Percentiles rank a stretch among this genome's conserved stretches.
Evolutionary conservation across 1,140 invertebrate species (phyloP).

Genomic region (Atta cephalotes): DNA sequence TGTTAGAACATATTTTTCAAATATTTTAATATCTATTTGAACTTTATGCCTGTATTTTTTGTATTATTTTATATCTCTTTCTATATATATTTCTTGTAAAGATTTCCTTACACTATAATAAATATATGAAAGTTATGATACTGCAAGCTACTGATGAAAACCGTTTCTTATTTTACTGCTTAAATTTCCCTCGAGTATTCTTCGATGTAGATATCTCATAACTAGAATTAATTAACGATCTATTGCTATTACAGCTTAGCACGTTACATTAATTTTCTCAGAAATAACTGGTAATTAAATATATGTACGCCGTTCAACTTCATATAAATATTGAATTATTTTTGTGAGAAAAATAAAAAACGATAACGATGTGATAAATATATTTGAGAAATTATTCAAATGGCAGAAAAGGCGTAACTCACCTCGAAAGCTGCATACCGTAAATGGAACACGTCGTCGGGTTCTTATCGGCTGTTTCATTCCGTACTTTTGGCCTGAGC

Average conservation of each 20-base stretch:
- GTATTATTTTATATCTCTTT: not conserved
- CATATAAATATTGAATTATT: constrained; percentile 12
- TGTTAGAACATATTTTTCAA: not conserved
- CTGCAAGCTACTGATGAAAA: constrained; percentile 11
- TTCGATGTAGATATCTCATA: constrained; percentile 10
- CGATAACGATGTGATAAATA: constrained; percentile 14
- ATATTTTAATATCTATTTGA: not conserved
- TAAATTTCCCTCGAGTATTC: constrained; percentile 15
- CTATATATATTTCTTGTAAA: constrained; percentile 7
- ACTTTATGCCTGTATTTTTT: not conserved
- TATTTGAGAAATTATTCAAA: constrained; percentile 65
- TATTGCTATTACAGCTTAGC: constrained; percentile 1
- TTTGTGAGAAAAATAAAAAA: not conserved
- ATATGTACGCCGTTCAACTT: not conserved
- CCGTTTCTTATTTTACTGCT: constrained; percentile 13
- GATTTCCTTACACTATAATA: not conserved
- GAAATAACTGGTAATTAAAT: not conserved
- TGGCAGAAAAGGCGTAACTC: constrained; percentile 10
- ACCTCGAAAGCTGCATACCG: constrained; percentile 44
- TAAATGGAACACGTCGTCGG: constrained; percentile 66
- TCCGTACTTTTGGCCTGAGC: constrained; percentile 59
- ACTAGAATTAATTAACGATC: constrained; percentile 46
- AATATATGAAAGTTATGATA: constrained; percentile 5
- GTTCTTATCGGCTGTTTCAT: constrained; percentile 70
- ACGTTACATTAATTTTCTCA: constrained; percentile 4